Conservation (phyloP, 1,140 invertebrate species). For the Papilio dardanus region DNA sequence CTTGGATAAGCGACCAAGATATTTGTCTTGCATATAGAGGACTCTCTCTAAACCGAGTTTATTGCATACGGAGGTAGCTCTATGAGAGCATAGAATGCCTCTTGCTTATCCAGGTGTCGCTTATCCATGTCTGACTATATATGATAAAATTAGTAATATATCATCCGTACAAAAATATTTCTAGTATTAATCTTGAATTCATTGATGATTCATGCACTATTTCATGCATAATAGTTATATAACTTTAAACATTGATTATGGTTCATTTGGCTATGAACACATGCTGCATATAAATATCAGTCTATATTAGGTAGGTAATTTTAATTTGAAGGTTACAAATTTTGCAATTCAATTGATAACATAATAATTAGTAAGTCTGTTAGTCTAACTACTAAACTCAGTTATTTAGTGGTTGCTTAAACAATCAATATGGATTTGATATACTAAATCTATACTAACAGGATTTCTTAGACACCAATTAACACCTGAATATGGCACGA, state of each 20-base stretch:
- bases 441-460: no score
- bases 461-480: no score
- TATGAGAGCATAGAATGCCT: no score
- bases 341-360: background rate
- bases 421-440: background rate
- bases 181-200: background rate
- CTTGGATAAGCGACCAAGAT: no score
- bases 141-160: background rate
- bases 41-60: no score
- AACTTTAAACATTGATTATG: background rate
- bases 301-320: background rate
- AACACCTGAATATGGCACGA: no score
- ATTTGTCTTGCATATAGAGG: no score
- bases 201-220: background rate
- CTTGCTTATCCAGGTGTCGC: no score
- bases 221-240: background rate
- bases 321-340: background rate
- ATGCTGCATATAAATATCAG: conserved; percentile 3
- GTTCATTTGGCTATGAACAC: background rate
- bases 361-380: background rate
- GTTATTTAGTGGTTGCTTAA: background rate
- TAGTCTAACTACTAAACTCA: background rate
- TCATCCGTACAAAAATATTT: background rate
- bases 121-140: no score
- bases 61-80: no score